A percentile compares a stretch with the other conserved stretches of the same genome.
These are phyloP conservation scores for Myotis myotis DNA, from an alignment of 2,797 vertebrate species.

Conservation along the genomic window DNA sequence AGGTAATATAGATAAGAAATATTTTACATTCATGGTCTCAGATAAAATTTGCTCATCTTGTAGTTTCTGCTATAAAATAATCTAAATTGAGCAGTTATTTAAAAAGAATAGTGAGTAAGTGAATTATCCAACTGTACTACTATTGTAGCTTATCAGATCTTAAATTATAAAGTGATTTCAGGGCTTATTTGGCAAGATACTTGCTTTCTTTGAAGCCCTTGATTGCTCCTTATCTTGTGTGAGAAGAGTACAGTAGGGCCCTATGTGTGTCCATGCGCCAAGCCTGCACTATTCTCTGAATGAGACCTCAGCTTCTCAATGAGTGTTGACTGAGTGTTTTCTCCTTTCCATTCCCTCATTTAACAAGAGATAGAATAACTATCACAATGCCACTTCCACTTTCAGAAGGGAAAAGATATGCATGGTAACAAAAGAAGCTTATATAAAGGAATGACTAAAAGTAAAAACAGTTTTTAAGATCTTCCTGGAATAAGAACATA, in stretches of 20 bases:
- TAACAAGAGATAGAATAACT: neutral
- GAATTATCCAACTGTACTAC: neutral
- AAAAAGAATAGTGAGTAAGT: conserved; percentile 11
- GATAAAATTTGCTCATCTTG: conserved; percentile 33
- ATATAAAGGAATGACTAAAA: neutral
- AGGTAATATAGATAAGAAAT: conserved; percentile 22
- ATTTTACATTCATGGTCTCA: conserved; percentile 33
- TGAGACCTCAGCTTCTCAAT: neutral
- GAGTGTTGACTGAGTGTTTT: neutral
- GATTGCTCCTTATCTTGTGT: neutral
- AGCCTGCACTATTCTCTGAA: neutral
- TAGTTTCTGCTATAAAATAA: conserved; percentile 21
- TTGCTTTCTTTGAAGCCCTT: neutral
- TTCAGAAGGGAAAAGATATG: neutral
- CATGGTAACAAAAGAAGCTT: neutral
- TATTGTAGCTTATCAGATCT: conserved; percentile 2
- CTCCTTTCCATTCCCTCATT: neutral
- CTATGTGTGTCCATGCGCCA: accelerated
- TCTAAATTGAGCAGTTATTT: conserved; percentile 28
- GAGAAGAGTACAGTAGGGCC: neutral
- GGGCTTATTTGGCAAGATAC: neutral
- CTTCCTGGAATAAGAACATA: neutral
- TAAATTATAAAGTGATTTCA: conserved; percentile 1
- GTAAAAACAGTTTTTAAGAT: neutral
- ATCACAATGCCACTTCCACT: neutral